phyloP scores from a whole-genome alignment of 2,113 vertebrate species.

The Pachyramphus minor region DNA sequence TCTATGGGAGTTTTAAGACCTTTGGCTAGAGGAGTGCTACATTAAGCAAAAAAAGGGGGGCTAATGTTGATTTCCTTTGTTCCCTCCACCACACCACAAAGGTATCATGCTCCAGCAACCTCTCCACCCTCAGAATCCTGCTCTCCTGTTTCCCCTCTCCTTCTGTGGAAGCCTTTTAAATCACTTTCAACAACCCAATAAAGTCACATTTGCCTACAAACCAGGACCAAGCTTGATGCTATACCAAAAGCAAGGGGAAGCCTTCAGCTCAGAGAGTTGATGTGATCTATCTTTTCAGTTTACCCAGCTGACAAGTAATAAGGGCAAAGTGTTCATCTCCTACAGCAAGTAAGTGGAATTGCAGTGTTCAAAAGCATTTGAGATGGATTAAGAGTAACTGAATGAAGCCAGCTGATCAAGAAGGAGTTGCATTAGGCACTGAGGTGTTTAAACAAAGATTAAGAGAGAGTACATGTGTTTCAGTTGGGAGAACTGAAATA shows the following conservation, averaged over 20 bases:
- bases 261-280: fast-evolving
- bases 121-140: background rate
- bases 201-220: background rate
- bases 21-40: background rate
- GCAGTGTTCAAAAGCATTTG: background rate
- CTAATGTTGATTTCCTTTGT: background rate
- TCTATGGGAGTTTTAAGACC: background rate
- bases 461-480: background rate
- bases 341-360: background rate
- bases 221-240: background rate
- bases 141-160: background rate
- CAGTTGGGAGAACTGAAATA: background rate
- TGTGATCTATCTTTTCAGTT: background rate
- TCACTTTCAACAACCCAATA: background rate
- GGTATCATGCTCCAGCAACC: background rate
- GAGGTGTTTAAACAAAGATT: background rate
- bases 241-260: background rate
- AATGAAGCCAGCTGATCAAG: background rate
- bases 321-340: background rate
- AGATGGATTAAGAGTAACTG: background rate
- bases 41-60: background rate
- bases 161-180: background rate
- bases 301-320: background rate
- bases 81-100: background rate
- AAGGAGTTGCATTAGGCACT: background rate